Evolutionary conservation across 2,113 vertebrate species (phyloP).

Genomic region (Plecturocebus donacophilus): DNA sequence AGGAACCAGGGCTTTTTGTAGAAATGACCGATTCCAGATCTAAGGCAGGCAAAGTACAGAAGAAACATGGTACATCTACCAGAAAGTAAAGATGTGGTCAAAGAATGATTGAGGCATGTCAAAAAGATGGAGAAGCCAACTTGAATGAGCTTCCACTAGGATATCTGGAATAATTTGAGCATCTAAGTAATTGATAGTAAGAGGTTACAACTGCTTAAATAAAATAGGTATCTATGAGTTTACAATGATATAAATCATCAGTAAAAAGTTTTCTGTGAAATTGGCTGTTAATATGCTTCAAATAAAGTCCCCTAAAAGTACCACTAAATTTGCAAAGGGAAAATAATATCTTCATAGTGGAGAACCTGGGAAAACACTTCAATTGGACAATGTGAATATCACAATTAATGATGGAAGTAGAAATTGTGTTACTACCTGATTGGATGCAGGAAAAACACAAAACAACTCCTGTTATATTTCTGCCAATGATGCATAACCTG

Average conservation of each 20-base stretch:
- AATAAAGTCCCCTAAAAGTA: constrained; percentile 33
- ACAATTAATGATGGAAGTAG: neutral
- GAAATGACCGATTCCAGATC: neutral
- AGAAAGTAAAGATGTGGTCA: neutral
- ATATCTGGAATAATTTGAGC: neutral
- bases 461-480: neutral
- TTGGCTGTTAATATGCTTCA: neutral
- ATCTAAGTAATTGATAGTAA: neutral
- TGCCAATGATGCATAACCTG: neutral
- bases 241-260: neutral
- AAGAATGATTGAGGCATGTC: neutral
- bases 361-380: neutral
- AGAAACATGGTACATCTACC: neutral
- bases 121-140: neutral
- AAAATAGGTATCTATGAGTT: neutral
- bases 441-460: neutral
- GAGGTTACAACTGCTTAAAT: neutral
- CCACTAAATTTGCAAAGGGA: constrained; percentile 8
- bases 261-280: neutral
- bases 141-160: neutral
- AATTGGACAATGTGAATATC: constrained; percentile 23
- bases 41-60: neutral
- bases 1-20: neutral
- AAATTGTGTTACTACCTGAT: neutral
- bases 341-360: neutral